Evolutionary conservation across 2,888 invertebrate species (phyloP).

Genomic region (Thymelicus sylvestris): DNA sequence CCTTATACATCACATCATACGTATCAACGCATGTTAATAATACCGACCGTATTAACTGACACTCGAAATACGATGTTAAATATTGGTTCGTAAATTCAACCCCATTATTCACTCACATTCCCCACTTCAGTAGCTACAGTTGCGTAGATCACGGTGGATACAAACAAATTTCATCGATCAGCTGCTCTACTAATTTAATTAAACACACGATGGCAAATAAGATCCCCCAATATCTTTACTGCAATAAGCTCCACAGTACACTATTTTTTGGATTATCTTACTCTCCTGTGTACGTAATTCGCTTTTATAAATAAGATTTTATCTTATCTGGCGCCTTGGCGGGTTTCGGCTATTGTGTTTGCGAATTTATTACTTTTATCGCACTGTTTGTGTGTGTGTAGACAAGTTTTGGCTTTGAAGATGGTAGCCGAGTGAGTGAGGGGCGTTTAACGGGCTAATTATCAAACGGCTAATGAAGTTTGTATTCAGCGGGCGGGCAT

Average conservation of each 20-base stretch:
- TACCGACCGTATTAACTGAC: too few species aligned
- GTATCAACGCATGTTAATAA: too few species aligned
- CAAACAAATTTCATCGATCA: not conserved
- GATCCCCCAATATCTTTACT: not conserved
- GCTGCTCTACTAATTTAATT: not conserved
- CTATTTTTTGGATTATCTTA: constrained; percentile 14
- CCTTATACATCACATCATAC: too few species aligned
- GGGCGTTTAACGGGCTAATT: constrained; percentile 84
- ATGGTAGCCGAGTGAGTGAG: constrained; percentile 72
- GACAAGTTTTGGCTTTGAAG: constrained; percentile 61
- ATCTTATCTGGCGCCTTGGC: constrained; percentile 9
- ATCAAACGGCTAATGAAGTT: constrained; percentile 85
- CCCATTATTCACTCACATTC: not conserved
- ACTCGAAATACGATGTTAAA: too few species aligned
- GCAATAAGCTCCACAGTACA: constrained; percentile 2
- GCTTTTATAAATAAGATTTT: constrained; percentile 20
- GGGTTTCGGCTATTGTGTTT: constrained; percentile 14
- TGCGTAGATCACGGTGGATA: not conserved
- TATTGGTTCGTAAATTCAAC: not conserved
- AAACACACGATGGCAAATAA: not conserved
- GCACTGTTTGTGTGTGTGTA: constrained; percentile 43
- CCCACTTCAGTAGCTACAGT: not conserved
- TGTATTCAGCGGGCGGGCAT: constrained; percentile 81
- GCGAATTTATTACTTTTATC: constrained; percentile 34
- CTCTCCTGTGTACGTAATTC: constrained; percentile 5